Conservation (phyloP, 2,888 invertebrate genomes). For the Agrotis puta region DNA sequence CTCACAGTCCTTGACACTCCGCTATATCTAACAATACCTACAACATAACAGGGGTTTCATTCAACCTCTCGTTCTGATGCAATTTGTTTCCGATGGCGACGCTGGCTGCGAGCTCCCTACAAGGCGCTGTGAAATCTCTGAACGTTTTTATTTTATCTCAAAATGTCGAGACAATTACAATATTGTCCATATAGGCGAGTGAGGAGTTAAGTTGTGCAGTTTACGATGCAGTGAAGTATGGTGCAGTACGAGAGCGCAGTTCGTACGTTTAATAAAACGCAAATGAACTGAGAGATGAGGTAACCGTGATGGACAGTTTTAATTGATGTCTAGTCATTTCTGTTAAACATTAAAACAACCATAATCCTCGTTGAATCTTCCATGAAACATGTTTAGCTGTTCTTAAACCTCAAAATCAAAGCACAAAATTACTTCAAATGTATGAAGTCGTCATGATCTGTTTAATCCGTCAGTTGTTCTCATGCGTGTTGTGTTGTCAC, state of each 20-base stretch:
- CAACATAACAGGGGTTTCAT: conserved; percentile 5
- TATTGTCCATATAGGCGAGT: conserved; percentile 21
- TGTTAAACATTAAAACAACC: too few species aligned
- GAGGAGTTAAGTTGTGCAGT: conserved; percentile 11
- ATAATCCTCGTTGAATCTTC: neutral
- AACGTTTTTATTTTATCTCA: conserved; percentile 39
- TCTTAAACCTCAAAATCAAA: neutral
- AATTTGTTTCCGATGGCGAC: conserved; percentile 27
- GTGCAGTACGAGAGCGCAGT: neutral
- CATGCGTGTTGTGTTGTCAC: neutral
- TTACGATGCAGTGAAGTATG: conserved; percentile 14
- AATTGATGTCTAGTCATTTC: too few species aligned
- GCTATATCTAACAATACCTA: neutral
- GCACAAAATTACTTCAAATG: neutral
- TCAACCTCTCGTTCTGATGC: conserved; percentile 13
- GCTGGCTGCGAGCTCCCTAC: conserved; percentile 1
- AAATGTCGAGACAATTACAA: conserved; percentile 34
- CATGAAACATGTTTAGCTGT: neutral
- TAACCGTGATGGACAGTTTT: neutral
- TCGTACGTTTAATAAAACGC: neutral
- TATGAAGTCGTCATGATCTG: neutral
- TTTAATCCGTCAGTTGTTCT: neutral
- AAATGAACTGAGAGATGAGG: neutral
- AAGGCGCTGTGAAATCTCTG: conserved; percentile 28
- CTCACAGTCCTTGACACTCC: conserved; percentile 22